Evolutionary conservation across 2,113 vertebrate species (phyloP).

Genomic region (Catharus fuscescens): DNA sequence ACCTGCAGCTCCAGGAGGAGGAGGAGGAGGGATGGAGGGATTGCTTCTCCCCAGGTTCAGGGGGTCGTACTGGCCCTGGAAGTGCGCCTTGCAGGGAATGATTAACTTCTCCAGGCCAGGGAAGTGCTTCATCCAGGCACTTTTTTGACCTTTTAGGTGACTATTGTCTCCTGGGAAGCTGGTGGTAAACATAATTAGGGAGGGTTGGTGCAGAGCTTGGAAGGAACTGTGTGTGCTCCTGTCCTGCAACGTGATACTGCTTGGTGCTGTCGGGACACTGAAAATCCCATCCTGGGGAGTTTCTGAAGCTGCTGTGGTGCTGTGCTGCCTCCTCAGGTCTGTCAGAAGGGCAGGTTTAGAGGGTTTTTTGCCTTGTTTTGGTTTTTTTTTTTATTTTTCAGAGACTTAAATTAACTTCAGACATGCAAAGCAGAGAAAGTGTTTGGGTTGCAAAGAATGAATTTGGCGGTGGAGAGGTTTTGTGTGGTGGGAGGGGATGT

Average conservation of each 20-base stretch:
- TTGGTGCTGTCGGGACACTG: accelerated
- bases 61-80: neutral
- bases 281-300: neutral
- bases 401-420: neutral
- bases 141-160: conserved; percentile 24
- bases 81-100: accelerated
- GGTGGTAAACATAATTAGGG: conserved; percentile 6
- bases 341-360: neutral
- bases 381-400: neutral
- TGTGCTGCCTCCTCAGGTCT: neutral
- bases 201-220: neutral
- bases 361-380: neutral
- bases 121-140: neutral
- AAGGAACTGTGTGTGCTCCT: neutral
- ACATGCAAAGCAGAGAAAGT: conserved; percentile 20
- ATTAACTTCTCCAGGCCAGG: conserved; percentile 11
- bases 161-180: conserved; percentile 3
- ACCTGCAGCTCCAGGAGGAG: conserved; percentile 15
- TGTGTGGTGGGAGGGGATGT: neutral
- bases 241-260: neutral
- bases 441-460: neutral
- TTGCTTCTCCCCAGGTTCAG: neutral
- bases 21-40: neutral
- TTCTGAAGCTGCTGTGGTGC: neutral
- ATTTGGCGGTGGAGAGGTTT: neutral